Percentiles rank a stretch among this genome's conserved stretches.
phyloP scores from a whole-genome alignment of 2,888 invertebrate species.

The Thymelicus sylvestris region DNA sequence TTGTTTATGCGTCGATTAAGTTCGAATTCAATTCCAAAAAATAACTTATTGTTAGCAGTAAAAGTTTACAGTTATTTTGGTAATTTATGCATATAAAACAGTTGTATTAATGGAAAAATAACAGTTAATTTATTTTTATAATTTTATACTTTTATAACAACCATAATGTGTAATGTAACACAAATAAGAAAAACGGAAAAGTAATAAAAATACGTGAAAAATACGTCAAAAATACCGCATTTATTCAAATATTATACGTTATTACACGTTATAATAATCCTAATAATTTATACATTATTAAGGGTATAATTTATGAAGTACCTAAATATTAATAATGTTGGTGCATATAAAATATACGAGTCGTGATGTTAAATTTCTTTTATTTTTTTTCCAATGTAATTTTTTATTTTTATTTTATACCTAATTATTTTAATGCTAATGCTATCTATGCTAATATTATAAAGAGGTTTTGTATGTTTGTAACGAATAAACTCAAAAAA shows the following conservation, averaged over 20 bases:
- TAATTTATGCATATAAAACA: no score
- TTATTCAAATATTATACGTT: background rate
- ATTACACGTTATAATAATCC: background rate
- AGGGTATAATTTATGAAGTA: background rate
- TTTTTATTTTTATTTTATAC: no score
- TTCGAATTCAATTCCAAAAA: no score
- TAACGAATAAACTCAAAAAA: no score
- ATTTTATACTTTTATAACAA: background rate
- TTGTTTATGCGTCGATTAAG: no score
- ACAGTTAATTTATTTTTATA: background rate
- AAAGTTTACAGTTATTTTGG: no score
- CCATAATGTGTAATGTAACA: no score
- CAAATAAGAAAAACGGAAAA: background rate
- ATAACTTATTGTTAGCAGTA: no score
- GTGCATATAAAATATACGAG: background rate
- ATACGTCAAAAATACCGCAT: background rate
- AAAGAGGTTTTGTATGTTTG: no score
- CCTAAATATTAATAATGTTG: background rate
- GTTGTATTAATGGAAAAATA: no score
- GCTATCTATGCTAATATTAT: no score
- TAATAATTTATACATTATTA: conserved; percentile 1
- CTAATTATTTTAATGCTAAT: no score
- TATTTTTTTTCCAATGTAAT: background rate
- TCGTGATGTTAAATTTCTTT: background rate
- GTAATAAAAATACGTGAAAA: background rate